Base-by-base conservation (phyloP, 1,140 invertebrate species). In the Sycophila sp. region DNA sequence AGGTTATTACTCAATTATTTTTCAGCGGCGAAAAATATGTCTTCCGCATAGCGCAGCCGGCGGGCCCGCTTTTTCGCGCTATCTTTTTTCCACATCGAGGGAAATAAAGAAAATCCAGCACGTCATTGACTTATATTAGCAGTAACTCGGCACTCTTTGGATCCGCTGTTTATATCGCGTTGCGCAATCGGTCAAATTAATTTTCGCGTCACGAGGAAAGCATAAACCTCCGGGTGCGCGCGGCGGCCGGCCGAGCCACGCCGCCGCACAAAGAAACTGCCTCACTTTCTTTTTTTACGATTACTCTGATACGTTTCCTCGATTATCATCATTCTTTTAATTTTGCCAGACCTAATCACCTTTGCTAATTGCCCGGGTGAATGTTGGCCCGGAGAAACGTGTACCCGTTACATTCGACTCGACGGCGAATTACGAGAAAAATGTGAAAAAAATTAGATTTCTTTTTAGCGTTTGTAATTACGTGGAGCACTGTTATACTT, bases 101-200 rank as follows among this genome's bases (percentile, higher is more conserved):
- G 45, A 49, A 49, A 49, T 24, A 24, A 45, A 13, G 47, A 53
- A n/a, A 53, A 26, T 53, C 10, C 51, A 30, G 8, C 11, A 15
- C 6, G 51, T 53, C 51, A 53, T 30, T 53, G 51, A 13, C 11
- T 53, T 28, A 53, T 53, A 30, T 30, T 53, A 53, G 51, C 15
- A 28, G 28, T 30, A 4, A 30, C 8, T 53, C 51, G 26, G 4
- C 15, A 6, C 19, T 49, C 45, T 49, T n/a, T 49, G 24, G 34
- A 56, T 40, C 36, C n/a, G 40, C 56, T 62, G 24, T 62, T 62
- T 62, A 47, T 26, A 40, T 19, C 13, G 34, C 7, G 34, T 76
- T 76, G 53, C 63, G 30, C 71, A 77, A 77, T 15, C 11, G 15
- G 22, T 13, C 26, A 56, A 72, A 60, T 67, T 72, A 62, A 72